phyloP scores from a whole-genome alignment of 2,888 invertebrate species.

The Xiphydria camelus region DNA sequence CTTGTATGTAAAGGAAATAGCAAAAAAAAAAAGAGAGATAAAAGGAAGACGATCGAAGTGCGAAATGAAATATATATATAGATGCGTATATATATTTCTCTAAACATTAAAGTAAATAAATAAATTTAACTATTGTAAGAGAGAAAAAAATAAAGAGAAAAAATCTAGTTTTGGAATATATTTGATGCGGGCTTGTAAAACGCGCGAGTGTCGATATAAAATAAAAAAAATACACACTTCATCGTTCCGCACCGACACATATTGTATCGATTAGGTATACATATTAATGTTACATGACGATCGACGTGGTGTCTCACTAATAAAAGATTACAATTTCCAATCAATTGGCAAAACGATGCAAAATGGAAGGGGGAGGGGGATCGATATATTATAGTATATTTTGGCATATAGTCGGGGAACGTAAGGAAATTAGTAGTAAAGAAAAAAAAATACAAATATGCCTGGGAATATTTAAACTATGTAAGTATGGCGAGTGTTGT shows the following conservation, averaged over 20 bases:
- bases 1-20: too few relatives aligned
- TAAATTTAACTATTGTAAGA: constrained; percentile 15
- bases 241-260: constrained; percentile 26
- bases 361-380: too few relatives aligned
- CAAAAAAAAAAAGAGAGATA: constrained; percentile 8
- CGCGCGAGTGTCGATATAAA: constrained; percentile 20
- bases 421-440: too few relatives aligned
- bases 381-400: too few relatives aligned
- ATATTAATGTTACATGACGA: constrained; percentile 6
- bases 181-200: constrained; percentile 34
- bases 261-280: constrained; percentile 23
- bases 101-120: constrained; percentile 26
- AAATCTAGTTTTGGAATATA: constrained; percentile 48
- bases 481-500: too few relatives aligned
- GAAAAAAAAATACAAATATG: too few relatives aligned
- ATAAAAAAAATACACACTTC: constrained; percentile 15
- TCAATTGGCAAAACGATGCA: too few relatives aligned
- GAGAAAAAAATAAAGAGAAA: constrained; percentile 24
- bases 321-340: too few relatives aligned
- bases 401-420: too few relatives aligned
- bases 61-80: constrained; percentile 26
- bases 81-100: constrained; percentile 30
- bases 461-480: too few relatives aligned
- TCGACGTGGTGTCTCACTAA: too few relatives aligned
- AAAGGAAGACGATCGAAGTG: constrained; percentile 16